These are phyloP conservation scores for Bombyx mori DNA, from an alignment of 1,140 invertebrate genomes.

Conservation along the genomic window DNA sequence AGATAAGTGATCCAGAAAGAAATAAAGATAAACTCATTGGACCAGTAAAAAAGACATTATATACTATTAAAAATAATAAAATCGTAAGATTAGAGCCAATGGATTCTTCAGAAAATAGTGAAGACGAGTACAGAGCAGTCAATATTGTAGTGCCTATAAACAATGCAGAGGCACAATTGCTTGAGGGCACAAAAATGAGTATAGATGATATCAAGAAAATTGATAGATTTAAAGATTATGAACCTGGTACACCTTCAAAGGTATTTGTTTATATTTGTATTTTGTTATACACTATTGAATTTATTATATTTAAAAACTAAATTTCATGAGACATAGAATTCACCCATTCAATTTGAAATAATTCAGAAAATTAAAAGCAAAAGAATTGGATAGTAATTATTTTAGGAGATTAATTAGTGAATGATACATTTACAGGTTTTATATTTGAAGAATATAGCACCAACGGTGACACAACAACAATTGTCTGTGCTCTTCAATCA, in stretches of 20 bases:
- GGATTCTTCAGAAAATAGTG: constrained; percentile 9
- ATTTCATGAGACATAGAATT: no score
- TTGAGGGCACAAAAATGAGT: constrained; percentile 60
- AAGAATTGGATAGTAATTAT: no score
- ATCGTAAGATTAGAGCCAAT: constrained; percentile 47
- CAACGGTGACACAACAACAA: constrained; percentile 37
- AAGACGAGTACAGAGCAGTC: constrained; percentile 37
- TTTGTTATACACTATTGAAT: not conserved
- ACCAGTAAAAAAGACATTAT: constrained; percentile 45
- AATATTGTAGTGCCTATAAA: constrained; percentile 55
- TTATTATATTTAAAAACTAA: not conserved
- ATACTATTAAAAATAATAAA: constrained; percentile 54
- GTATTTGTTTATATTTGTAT: constrained; percentile 10
- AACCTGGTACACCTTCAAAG: constrained; percentile 60
- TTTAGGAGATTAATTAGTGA: not conserved
- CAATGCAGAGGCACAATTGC: constrained; percentile 39
- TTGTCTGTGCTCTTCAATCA: constrained; percentile 53
- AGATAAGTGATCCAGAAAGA: constrained; percentile 8
- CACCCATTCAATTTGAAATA: no score
- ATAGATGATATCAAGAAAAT: constrained; percentile 59
- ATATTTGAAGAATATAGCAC: constrained; percentile 56
- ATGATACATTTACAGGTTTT: constrained; percentile 33
- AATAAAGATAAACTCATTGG: constrained; percentile 22
- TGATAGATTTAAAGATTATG: constrained; percentile 57
- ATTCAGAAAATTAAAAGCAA: no score